Conservation (phyloP, 2,888 invertebrate genomes). For the Eledona agricola region DNA sequence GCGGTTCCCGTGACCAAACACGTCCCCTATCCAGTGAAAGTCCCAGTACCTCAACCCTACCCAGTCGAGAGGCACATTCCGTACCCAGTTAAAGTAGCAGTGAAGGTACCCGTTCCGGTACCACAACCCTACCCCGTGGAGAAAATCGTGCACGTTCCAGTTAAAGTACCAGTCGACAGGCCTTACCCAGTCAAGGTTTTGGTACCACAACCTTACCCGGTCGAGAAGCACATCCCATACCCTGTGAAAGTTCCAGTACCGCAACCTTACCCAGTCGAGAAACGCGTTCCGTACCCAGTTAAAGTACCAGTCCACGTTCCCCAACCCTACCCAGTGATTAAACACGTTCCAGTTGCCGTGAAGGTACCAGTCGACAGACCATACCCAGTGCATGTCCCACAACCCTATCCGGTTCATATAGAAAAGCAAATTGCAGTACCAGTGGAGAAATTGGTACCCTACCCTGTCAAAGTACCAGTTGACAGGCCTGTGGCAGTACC, state of each 20-base stretch:
- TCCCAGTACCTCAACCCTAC: conserved; percentile 71
- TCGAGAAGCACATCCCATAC: conserved; percentile 77
- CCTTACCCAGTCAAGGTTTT: conserved; percentile 82
- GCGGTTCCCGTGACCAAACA: conserved; percentile 74
- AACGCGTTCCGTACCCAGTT: conserved; percentile 76
- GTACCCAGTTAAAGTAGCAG: conserved; percentile 77
- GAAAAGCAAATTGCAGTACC: conserved; percentile 75
- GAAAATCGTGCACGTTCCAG: conserved; percentile 77
- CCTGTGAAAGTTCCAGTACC: conserved; percentile 81
- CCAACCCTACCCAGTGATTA: conserved; percentile 76
- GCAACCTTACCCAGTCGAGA: conserved; percentile 80
- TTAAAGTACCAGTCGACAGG: conserved; percentile 76
- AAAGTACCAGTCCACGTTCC: conserved; percentile 81
- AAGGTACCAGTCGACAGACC: conserved; percentile 76
- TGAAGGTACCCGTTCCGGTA: conserved; percentile 81
- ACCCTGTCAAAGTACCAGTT: conserved; percentile 70
- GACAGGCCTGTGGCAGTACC: conserved; percentile 67
- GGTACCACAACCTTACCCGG: conserved; percentile 83
- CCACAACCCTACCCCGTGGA: conserved; percentile 82
- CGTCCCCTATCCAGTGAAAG: conserved; percentile 71
- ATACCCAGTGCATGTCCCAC: conserved; percentile 74
- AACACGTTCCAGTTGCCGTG: conserved; percentile 75
- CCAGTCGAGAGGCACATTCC: conserved; percentile 80
- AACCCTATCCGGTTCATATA: conserved; percentile 74
- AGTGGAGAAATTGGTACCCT: conserved; percentile 74